phyloP scores from a whole-genome alignment of 2,888 invertebrate species.

The Mesorhabditis belari region DNA sequence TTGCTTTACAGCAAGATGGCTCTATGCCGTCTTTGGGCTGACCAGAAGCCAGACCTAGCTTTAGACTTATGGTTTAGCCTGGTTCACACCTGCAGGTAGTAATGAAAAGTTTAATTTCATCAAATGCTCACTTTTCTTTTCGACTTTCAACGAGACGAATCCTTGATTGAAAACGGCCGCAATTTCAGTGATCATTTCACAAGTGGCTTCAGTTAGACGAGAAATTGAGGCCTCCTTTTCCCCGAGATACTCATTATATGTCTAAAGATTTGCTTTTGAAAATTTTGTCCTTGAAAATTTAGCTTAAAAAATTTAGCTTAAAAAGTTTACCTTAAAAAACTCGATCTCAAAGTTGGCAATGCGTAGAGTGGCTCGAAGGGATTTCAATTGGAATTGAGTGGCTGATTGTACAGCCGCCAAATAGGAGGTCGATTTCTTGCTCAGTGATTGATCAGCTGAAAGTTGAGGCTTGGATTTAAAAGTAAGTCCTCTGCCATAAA shows the following conservation, averaged over 20 bases:
- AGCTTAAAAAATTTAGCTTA: neutral
- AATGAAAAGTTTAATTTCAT: too few relatives aligned
- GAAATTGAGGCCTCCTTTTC: neutral
- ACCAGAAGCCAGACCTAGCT: neutral
- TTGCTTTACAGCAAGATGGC: too few relatives aligned
- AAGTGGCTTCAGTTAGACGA: neutral
- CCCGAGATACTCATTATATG: neutral
- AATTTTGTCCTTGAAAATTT: too few relatives aligned
- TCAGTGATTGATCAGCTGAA: neutral
- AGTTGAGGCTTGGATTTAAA: too few relatives aligned
- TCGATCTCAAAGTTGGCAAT: slow-evolving; percentile 15
- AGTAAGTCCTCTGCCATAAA: too few relatives aligned
- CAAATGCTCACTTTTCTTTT: neutral
- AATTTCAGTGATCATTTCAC: neutral
- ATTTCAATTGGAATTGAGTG: neutral
- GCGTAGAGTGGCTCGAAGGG: slow-evolving; percentile 1
- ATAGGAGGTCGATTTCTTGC: neutral
- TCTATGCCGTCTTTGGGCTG: too few relatives aligned
- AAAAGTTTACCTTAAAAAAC: slow-evolving; percentile 6
- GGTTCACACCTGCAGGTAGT: too few relatives aligned
- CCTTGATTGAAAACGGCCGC: neutral
- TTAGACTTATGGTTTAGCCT: too few relatives aligned
- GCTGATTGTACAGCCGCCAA: neutral
- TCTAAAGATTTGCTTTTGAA: neutral
- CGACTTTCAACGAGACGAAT: neutral